Conservation (phyloP, 2,797 vertebrate genomes). For the Pipistrellus nathusii region DNA sequence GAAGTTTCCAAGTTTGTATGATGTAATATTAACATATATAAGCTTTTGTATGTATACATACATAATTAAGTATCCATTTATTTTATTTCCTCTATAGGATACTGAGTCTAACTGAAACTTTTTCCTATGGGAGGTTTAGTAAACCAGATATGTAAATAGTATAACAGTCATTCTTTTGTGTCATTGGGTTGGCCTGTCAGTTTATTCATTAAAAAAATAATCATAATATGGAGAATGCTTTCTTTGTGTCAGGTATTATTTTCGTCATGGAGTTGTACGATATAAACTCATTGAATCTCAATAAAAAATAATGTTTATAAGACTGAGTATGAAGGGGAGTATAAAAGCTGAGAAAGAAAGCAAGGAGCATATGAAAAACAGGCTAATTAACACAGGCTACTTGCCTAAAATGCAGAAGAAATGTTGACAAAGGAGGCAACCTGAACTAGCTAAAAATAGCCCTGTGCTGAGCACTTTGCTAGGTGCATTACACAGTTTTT, state of each 20-base stretch:
- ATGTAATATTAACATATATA: not conserved
- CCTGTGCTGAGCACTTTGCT: not conserved
- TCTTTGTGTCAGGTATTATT: not conserved
- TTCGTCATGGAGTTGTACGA: not conserved
- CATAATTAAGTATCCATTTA: not conserved
- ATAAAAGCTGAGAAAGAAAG: not conserved
- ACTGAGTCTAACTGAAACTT: not conserved
- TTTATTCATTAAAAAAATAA: not conserved
- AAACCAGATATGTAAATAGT: not conserved
- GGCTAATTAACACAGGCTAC: not conserved
- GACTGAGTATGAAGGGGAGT: not conserved
- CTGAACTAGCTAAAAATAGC: constrained; percentile 56
- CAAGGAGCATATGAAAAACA: not conserved
- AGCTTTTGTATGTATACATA: not conserved
- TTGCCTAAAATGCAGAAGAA: not conserved
- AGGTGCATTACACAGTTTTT: constrained; percentile 63
- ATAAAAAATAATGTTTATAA: not conserved
- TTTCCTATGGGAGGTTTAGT: not conserved
- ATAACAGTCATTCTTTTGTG: not conserved
- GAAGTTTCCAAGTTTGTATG: not conserved
- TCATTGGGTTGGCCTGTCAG: not conserved
- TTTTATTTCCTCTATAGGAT: not conserved
- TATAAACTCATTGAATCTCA: not conserved
- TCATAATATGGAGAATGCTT: not conserved
- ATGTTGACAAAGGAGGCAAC: not conserved